These are phyloP conservation scores for Callyntrura guangdongensis DNA, from an alignment of 2,888 invertebrate genomes.

Conservation along the genomic window DNA sequence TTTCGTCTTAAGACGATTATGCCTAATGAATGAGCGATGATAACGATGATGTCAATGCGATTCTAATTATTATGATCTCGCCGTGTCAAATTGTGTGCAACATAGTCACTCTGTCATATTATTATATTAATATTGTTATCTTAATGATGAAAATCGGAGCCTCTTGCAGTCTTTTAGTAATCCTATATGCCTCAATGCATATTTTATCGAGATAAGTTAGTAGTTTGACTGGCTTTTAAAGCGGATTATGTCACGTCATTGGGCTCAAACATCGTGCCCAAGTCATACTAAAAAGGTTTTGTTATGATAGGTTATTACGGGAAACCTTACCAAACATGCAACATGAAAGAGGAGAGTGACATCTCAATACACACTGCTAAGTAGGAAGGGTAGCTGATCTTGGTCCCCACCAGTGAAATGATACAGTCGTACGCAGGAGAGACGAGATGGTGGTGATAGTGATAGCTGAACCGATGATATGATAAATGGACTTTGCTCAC, in stretches of 20 bases:
- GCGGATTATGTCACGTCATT: conserved; percentile 45
- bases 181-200: conserved; percentile 10
- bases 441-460: not conserved
- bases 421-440: not conserved
- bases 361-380: conserved; percentile 36
- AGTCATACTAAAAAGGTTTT: not conserved
- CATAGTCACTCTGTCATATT: conserved; percentile 16
- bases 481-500: conserved; percentile 14
- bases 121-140: not conserved
- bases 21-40: not conserved
- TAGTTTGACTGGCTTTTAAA: conserved; percentile 25
- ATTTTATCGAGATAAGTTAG: not conserved
- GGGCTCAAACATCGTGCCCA: not conserved
- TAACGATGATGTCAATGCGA: not conserved
- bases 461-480: not conserved
- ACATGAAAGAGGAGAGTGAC: not conserved
- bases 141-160: not conserved
- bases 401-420: not conserved
- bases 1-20: conserved; percentile 29
- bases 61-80: conserved; percentile 24
- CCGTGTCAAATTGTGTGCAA: conserved; percentile 15
- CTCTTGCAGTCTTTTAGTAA: not conserved
- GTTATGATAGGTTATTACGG: not conserved
- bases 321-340: not conserved
- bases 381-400: not conserved